Conservation (phyloP, 1,140 invertebrate genomes). For the Phocides pigmalion region DNA sequence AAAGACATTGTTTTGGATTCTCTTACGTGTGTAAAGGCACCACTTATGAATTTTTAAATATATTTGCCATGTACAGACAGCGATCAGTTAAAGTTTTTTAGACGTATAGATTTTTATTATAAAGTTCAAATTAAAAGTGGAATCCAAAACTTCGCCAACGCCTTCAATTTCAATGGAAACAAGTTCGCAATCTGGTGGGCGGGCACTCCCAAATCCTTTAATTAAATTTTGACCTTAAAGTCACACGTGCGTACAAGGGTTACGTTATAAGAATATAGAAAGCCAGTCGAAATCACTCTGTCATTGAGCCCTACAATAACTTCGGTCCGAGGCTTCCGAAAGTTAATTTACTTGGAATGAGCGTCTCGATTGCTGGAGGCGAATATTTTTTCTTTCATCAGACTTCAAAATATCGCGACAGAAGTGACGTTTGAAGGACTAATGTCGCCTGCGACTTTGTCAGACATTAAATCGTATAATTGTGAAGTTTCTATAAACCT, state of each 20-base stretch:
- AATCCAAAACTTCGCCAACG: background rate
- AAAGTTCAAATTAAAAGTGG: background rate
- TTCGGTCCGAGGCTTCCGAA: slow-evolving; percentile 5
- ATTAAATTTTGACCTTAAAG: slow-evolving; percentile 24
- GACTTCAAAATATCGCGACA: slow-evolving; percentile 9
- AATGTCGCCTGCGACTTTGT: background rate
- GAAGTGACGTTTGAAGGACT: background rate
- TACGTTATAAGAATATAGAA: slow-evolving; percentile 19
- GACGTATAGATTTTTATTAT: background rate
- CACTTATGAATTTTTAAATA: too few species aligned
- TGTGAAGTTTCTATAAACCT: too few species aligned
- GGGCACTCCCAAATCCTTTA: background rate
- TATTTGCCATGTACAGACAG: too few species aligned
- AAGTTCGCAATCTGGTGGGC: background rate
- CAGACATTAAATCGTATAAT: background rate
- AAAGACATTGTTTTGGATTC: too few species aligned
- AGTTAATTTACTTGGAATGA: slow-evolving; percentile 30
- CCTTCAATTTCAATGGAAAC: background rate
- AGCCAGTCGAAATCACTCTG: background rate
- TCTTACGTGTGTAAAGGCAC: too few species aligned
- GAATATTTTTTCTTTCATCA: slow-evolving; percentile 27
- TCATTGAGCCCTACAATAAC: slow-evolving; percentile 13
- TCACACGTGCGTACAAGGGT: slow-evolving; percentile 10
- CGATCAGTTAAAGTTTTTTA: too few species aligned
- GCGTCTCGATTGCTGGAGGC: slow-evolving; percentile 9